These are phyloP conservation scores for Phlogophora meticulosa DNA, from an alignment of 2,888 invertebrate species.

Conservation along the genomic window DNA sequence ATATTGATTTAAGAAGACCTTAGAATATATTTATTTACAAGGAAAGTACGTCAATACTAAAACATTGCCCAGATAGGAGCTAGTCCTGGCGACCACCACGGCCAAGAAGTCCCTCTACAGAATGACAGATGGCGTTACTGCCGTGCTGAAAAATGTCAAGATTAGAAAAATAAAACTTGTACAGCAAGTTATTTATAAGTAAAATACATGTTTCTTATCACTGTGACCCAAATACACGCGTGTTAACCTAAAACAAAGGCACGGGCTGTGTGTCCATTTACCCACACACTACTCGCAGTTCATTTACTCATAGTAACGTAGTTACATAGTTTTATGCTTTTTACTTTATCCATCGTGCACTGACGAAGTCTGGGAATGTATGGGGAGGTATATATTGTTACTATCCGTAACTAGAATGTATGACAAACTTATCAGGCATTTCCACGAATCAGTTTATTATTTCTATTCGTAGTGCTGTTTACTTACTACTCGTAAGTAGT, in stretches of 20 bases:
- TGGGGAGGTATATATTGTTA: conserved; percentile 1
- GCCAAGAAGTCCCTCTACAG: conserved; percentile 4
- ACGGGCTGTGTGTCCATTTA: conserved; percentile 49
- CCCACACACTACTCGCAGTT: conserved; percentile 40
- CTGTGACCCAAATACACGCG: conserved; percentile 72
- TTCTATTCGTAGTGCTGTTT: neutral
- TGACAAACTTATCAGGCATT: conserved; percentile 28
- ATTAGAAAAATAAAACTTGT: conserved; percentile 29
- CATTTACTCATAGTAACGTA: conserved; percentile 38
- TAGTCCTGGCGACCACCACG: neutral
- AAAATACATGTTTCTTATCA: conserved; percentile 73
- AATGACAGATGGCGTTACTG: conserved; percentile 44
- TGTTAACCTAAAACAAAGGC: conserved; percentile 72
- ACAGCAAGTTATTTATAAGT: conserved; percentile 29
- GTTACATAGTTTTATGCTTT: conserved; percentile 17
- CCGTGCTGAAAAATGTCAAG: neutral
- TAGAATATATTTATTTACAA: neutral
- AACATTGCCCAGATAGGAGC: neutral
- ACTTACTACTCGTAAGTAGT: neutral
- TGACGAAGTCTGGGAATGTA: conserved; percentile 18
- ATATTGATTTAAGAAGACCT: neutral
- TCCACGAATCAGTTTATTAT: conserved; percentile 13
- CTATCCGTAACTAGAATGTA: neutral
- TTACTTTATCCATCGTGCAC: conserved; percentile 4
- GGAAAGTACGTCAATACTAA: neutral